Evolutionary conservation across 2,113 vertebrate species (phyloP).

Genomic region (Oceanites oceanicus): DNA sequence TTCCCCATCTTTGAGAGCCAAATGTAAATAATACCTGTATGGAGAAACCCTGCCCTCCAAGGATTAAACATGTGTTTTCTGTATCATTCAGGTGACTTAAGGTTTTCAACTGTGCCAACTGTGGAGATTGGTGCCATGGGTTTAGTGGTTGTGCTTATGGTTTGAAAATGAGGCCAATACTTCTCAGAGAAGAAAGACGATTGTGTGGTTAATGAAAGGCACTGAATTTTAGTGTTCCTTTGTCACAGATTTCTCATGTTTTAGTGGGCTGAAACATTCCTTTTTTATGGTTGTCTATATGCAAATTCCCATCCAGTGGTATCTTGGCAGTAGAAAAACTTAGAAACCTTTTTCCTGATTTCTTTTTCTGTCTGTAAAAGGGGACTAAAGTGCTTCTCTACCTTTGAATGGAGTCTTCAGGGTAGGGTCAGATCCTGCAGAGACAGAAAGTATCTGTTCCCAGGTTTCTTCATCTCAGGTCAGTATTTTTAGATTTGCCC

Average conservation of each 20-base stretch:
- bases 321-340: neutral
- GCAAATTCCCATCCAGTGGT: neutral
- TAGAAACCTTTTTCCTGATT: neutral
- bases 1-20: neutral
- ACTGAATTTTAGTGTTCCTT: neutral
- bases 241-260: neutral
- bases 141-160: neutral
- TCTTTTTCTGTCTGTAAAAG: neutral
- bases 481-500: neutral
- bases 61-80: neutral
- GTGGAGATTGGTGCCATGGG: neutral
- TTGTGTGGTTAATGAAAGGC: neutral
- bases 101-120: neutral
- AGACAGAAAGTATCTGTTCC: neutral
- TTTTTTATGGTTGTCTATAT: neutral
- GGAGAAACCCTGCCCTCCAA: neutral
- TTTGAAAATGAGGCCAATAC: neutral
- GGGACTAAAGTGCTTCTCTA: fast-evolving
- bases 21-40: neutral
- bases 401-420: neutral
- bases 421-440: neutral
- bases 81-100: neutral
- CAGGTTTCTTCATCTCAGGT: neutral
- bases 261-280: neutral
- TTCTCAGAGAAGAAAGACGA: neutral